phyloP scores from a whole-genome alignment of 2,888 invertebrate genomes.

The Hecatera dysodea region DNA sequence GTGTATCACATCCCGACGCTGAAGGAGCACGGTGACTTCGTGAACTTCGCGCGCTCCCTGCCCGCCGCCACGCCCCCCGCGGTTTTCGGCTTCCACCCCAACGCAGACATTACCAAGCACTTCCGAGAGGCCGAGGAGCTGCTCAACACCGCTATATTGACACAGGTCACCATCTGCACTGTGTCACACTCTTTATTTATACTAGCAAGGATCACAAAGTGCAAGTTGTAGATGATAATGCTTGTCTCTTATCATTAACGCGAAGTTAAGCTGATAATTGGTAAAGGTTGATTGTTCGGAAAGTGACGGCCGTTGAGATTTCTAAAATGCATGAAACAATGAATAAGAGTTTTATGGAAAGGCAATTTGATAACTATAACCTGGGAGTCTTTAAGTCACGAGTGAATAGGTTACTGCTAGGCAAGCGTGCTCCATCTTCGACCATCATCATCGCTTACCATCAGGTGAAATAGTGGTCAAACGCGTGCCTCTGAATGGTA shows the following conservation, averaged over 20 bases:
- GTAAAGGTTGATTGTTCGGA: too few species aligned
- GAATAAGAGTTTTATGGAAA: too few species aligned
- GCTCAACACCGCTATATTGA: conserved; percentile 93
- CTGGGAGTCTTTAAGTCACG: too few species aligned
- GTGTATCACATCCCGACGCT: conserved; percentile 93
- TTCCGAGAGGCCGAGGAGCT: conserved; percentile 96
- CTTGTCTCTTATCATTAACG: background rate
- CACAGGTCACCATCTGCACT: conserved; percentile 92
- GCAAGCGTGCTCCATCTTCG: too few species aligned
- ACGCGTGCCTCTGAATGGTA: too few species aligned
- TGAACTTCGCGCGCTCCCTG: conserved; percentile 92
- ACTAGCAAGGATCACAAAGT: background rate
- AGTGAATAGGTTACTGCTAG: too few species aligned
- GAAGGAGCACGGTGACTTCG: conserved; percentile 93
- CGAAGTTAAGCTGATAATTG: too few species aligned
- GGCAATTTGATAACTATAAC: too few species aligned
- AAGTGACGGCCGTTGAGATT: too few species aligned
- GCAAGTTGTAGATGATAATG: background rate
- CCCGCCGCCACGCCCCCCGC: conserved; percentile 95
- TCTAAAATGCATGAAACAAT: too few species aligned
- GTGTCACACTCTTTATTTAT: background rate
- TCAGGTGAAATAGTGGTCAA: too few species aligned
- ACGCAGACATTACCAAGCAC: conserved; percentile 98
- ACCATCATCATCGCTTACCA: too few species aligned
- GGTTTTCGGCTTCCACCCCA: conserved; percentile 98